phyloP scores from a whole-genome alignment of 1,140 invertebrate genomes.

The Drosophila eugracilis region DNA sequence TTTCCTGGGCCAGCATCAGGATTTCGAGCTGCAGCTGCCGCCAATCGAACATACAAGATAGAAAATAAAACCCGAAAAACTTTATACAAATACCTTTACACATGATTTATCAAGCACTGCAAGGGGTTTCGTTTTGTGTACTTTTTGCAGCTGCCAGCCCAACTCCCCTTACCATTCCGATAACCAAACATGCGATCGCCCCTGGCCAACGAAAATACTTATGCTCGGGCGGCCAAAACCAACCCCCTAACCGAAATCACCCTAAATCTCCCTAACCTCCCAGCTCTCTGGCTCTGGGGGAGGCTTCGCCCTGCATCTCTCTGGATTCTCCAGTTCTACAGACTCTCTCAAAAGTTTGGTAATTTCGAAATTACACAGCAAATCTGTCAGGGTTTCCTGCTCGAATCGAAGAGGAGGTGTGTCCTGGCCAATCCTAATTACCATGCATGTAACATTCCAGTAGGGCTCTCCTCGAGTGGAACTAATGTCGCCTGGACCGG shows the following conservation, averaged over 20 bases:
- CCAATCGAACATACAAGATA: slow-evolving; percentile 20
- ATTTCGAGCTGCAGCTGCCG: slow-evolving; percentile 34
- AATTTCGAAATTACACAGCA: slow-evolving; percentile 47
- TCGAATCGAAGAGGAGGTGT: slow-evolving; percentile 19
- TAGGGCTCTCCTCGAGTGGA: slow-evolving; percentile 46
- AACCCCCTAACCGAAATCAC: slow-evolving; percentile 60
- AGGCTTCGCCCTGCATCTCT: slow-evolving; percentile 49
- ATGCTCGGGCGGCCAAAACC: slow-evolving; percentile 62
- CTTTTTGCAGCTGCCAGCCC: slow-evolving; percentile 62
- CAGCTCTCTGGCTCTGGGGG: slow-evolving; percentile 35
- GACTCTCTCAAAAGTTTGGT: slow-evolving; percentile 21
- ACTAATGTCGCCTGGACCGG: slow-evolving; percentile 48
- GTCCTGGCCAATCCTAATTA: slow-evolving; percentile 26
- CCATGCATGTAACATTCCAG: slow-evolving; percentile 15
- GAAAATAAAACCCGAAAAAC: slow-evolving; percentile 39
- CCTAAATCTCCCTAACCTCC: slow-evolving; percentile 29
- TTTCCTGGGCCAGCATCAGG: slow-evolving; percentile 20
- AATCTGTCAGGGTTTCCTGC: slow-evolving; percentile 49
- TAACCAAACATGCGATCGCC: slow-evolving; percentile 65
- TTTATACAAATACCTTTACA: slow-evolving; percentile 73
- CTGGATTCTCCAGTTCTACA: slow-evolving; percentile 31
- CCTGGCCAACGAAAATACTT: slow-evolving; percentile 74
- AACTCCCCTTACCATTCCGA: slow-evolving; percentile 61
- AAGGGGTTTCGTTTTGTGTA: slow-evolving; percentile 1
- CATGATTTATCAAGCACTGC: slow-evolving; percentile 78